phyloP scores from a whole-genome alignment of 2,113 vertebrate species.

The Phrynosoma platyrhinos region DNA sequence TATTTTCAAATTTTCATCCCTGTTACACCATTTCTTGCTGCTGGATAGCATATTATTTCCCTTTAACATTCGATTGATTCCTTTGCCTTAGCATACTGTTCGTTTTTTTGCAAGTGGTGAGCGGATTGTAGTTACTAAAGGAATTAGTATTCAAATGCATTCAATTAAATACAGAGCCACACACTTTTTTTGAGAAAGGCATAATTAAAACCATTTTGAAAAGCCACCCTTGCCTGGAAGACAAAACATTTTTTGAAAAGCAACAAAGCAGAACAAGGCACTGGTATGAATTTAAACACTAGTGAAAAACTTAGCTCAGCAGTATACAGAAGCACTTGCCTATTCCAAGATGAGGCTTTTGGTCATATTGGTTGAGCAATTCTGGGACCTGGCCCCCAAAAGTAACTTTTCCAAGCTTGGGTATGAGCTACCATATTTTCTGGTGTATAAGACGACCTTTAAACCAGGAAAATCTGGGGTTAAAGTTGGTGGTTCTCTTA shows the following conservation, averaged over 20 bases:
- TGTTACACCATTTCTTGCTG: not conserved
- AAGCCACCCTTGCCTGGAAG: not conserved
- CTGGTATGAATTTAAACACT: not conserved
- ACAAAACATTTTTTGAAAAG: not conserved
- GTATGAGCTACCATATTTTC: not conserved
- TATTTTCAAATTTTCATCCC: not conserved
- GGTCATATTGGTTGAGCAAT: no score
- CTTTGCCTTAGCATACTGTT: not conserved
- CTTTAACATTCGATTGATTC: not conserved
- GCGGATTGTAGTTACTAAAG: not conserved
- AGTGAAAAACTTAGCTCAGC: not conserved
- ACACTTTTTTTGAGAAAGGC: not conserved
- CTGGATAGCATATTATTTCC: not conserved
- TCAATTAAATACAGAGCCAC: conserved; percentile 23
- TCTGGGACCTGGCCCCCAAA: no score
- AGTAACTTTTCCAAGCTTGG: no score
- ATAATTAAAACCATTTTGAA: conserved; percentile 1
- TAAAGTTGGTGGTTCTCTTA: no score
- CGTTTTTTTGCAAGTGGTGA: not conserved
- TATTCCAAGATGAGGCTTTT: not conserved
- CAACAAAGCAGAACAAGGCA: not conserved
- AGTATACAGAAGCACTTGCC: not conserved
- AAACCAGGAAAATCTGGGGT: no score
- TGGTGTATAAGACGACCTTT: no score
- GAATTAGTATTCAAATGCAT: conserved; percentile 24